Base-by-base conservation (phyloP, 1,140 invertebrate species). In the Ditylenchus dipsaci region DNA sequence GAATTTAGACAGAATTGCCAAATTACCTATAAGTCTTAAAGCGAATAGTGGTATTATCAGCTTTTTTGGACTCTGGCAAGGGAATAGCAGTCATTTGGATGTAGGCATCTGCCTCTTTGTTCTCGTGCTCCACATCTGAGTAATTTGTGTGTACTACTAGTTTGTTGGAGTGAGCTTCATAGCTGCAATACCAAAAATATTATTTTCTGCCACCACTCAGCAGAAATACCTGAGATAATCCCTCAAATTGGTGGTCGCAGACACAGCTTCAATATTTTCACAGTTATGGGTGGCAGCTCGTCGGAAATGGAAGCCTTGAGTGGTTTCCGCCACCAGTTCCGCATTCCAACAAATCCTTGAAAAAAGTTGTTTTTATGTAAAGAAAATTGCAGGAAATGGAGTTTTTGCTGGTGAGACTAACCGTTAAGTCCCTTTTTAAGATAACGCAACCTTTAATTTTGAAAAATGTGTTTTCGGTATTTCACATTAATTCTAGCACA, bases 341-440 rank as follows among this genome's bases (percentile, higher is more conserved):
- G 65, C 74, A n/a, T 43, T 65, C 78, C 78, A 77, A 60, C 76
- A 77, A 15, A 77, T 81, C 61, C 76, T 76, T 42, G 9, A n/a
- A 76, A 23, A 65, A 49, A 11, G 45, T n/a, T 59, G 30, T 15
- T 53, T 53, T 38, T 38, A 38, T 38, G 3, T 13, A 11, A 57
- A 9, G 21, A 57, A 13, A 26, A 19, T 53, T 53, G 23, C n/a
- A 19, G n/a, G 49, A 13, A 57, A 57, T 0, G 27, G 9, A 13
- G 0, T 59, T 59, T 21, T 33, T n/a, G 17, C 9, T 23, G 27
- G 27, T 59, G 33, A 23, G 23, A 59, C 17, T 21, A 38, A 38
- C 33, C 33, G n/a, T n/a, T n/a, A n/a, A n/a, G n/a, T n/a, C n/a
- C n/a, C n/a, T n/a, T n/a, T n/a, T n/a, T n/a, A n/a, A n/a, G n/a